phyloP scores from a whole-genome alignment of 1,140 invertebrate species.

The Batillaria attramentaria region DNA sequence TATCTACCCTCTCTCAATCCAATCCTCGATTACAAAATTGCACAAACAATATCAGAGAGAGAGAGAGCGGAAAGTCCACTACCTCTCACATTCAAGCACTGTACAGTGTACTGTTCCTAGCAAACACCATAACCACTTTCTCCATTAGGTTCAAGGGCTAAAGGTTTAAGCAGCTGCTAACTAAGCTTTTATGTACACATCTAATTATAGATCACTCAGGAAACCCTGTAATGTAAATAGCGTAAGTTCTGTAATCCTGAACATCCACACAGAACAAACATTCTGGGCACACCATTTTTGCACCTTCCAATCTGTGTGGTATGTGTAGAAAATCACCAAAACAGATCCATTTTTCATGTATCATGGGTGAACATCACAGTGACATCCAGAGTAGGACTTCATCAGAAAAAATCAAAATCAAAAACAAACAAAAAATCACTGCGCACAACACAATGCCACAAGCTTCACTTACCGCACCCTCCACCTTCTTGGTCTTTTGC shows the following conservation, averaged over 20 bases:
- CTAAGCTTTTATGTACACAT: no score
- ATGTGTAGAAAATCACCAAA: constrained; percentile 10
- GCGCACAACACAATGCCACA: background rate
- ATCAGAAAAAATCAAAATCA: background rate
- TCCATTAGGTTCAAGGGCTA: no score
- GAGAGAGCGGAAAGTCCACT: background rate
- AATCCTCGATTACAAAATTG: background rate
- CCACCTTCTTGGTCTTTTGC: constrained; percentile 28
- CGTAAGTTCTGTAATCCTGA: no score
- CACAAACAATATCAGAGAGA: background rate
- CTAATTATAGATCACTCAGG: no score
- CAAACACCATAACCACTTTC: background rate
- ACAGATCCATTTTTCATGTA: background rate
- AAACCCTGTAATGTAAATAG: no score
- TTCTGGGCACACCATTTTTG: no score
- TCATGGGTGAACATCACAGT: background rate
- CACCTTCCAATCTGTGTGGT: no score
- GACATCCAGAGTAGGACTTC: background rate
- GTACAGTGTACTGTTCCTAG: background rate
- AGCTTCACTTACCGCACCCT: background rate
- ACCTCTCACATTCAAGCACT: background rate
- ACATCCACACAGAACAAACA: no score
- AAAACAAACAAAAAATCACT: background rate
- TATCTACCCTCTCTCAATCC: background rate
- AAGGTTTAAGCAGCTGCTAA: no score